These are phyloP conservation scores for Gorilla gorilla DNA, from an alignment of 2,113 vertebrate genomes.

Conservation along the genomic window DNA sequence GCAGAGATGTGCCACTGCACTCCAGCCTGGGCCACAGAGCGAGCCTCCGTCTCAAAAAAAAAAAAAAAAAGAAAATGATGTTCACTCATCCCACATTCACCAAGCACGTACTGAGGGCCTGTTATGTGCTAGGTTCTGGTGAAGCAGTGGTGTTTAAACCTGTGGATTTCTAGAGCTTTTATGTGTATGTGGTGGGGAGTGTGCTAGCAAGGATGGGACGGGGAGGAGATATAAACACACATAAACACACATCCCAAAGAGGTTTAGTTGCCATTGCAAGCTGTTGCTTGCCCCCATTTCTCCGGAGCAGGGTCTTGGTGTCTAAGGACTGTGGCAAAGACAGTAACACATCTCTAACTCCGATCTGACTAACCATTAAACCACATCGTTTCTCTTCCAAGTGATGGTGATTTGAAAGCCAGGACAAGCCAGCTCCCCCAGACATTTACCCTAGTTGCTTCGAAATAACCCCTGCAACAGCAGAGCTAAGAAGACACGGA, in stretches of 20 bases:
- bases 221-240: background rate
- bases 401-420: background rate
- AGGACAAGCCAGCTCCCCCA: background rate
- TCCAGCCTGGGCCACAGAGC: too few species aligned
- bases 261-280: background rate
- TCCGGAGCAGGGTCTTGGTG: background rate
- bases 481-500: background rate
- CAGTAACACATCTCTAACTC: background rate
- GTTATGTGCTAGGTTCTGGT: background rate
- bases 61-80: background rate
- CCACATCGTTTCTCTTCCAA: background rate
- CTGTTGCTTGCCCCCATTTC: background rate
- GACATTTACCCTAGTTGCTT: background rate
- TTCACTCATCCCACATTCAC: background rate
- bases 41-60: too few species aligned
- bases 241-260: background rate
- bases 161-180: background rate
- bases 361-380: background rate
- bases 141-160: background rate
- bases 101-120: background rate
- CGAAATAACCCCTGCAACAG: background rate
- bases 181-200: background rate
- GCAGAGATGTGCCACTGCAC: too few species aligned
- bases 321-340: background rate
- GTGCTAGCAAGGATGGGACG: background rate